Conservation (phyloP, 2,797 vertebrate genomes). For the Alcedo quadribrachys region DNA sequence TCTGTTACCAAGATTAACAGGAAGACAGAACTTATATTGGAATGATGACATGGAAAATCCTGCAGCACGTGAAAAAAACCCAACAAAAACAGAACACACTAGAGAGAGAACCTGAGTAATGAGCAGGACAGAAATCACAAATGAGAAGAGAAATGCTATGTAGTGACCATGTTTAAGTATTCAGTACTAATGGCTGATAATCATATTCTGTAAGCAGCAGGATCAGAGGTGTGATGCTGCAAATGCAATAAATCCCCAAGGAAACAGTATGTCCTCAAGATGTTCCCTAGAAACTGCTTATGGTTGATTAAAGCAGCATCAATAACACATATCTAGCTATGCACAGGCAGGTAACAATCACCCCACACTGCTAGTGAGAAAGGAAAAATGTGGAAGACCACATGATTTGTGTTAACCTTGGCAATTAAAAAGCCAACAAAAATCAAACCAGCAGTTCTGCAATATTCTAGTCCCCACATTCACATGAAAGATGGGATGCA, state of each 20-base stretch:
- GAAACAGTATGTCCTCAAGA: constrained; percentile 24
- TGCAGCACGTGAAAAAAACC: not conserved
- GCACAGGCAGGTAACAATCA: not conserved
- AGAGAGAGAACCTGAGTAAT: not conserved
- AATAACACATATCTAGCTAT: not conserved
- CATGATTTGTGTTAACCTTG: not conserved
- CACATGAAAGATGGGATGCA: not conserved
- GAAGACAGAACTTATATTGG: not conserved
- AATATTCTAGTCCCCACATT: not conserved
- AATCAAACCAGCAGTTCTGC: not conserved
- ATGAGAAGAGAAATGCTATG: not conserved
- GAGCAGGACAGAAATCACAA: not conserved
- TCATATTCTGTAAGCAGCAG: constrained; percentile 19
- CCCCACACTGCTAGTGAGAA: not conserved
- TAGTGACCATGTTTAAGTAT: constrained; percentile 25
- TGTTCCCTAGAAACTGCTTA: constrained; percentile 4
- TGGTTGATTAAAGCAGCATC: constrained; percentile 12
- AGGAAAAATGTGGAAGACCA: too few species aligned
- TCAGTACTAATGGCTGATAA: constrained; percentile 14
- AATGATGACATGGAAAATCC: not conserved
- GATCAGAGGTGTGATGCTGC: constrained; percentile 27
- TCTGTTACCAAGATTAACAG: not conserved
- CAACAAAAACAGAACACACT: not conserved
- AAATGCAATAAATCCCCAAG: constrained; percentile 48
- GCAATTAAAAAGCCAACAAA: not conserved